Conservation (phyloP, 2,888 invertebrate genomes). For the Lydus trimaculatus region DNA sequence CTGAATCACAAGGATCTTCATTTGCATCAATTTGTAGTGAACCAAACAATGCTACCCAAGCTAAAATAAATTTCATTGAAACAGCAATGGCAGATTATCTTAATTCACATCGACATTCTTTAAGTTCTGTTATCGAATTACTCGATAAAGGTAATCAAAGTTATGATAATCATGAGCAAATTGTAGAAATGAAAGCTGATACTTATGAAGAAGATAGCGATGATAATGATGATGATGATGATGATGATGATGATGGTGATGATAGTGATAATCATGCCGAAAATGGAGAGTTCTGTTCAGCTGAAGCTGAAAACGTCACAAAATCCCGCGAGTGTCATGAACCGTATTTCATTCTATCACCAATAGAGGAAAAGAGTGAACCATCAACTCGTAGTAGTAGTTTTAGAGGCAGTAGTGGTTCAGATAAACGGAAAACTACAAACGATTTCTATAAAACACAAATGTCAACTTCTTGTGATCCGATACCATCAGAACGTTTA, state of each 20-base stretch:
- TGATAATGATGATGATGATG: background rate
- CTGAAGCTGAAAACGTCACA: constrained; percentile 25
- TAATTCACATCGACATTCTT: constrained; percentile 58
- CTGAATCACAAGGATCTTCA: constrained; percentile 43
- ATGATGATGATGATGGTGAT: constrained; percentile 35
- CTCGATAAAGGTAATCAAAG: constrained; percentile 41
- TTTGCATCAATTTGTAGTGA: constrained; percentile 54
- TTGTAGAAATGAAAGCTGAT: constrained; percentile 25
- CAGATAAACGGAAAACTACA: constrained; percentile 41
- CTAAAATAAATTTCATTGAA: constrained; percentile 54
- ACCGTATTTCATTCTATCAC: constrained; percentile 60
- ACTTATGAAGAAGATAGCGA: background rate
- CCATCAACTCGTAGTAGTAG: constrained; percentile 62
- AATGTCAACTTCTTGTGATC: constrained; percentile 57
- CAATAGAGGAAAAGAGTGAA: constrained; percentile 68
- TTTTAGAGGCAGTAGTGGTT: constrained; percentile 52
- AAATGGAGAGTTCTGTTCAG: constrained; percentile 25
- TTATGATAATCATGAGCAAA: constrained; percentile 25
- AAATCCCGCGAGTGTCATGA: constrained; percentile 34
- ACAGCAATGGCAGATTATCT: constrained; percentile 59
- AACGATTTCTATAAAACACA: constrained; percentile 38
- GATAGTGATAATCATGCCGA: constrained; percentile 31
- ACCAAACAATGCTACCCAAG: constrained; percentile 45
- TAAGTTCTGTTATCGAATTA: constrained; percentile 60
- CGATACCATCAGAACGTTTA: constrained; percentile 49